These are phyloP conservation scores for Graptemys geographica DNA, from an alignment of 2,797 vertebrate genomes.

Conservation along the genomic window DNA sequence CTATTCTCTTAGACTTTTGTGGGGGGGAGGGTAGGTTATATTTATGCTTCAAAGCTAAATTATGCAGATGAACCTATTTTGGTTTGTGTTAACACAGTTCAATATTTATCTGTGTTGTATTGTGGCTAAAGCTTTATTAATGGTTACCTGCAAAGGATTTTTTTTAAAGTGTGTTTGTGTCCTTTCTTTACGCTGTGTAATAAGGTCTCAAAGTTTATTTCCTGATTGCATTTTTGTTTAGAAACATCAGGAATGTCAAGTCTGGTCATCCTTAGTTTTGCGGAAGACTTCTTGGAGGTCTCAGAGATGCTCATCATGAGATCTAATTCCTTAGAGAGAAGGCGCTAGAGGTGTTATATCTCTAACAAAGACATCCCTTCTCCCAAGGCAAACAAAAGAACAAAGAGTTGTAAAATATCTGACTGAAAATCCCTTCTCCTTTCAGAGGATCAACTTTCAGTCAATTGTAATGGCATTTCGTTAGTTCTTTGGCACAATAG, in stretches of 20 bases:
- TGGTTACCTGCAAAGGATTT: background rate
- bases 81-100: background rate
- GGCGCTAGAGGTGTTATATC: background rate
- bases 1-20: background rate
- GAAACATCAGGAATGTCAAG: background rate
- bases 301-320: background rate
- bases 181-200: background rate
- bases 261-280: background rate
- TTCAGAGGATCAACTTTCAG: background rate
- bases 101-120: background rate
- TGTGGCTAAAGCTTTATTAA: background rate
- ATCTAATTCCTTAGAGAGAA: background rate
- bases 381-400: background rate
- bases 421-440: background rate
- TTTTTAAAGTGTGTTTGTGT: background rate
- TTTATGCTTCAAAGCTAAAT: background rate
- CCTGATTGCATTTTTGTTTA: background rate
- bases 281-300: background rate
- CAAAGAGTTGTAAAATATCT: background rate
- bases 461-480: background rate
- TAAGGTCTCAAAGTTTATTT: background rate
- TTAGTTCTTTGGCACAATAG: background rate
- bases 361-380: background rate
- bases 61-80: background rate
- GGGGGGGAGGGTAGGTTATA: background rate